Conservation (phyloP, 2,797 vertebrate genomes). For the Acanthopagrus latus region DNA sequence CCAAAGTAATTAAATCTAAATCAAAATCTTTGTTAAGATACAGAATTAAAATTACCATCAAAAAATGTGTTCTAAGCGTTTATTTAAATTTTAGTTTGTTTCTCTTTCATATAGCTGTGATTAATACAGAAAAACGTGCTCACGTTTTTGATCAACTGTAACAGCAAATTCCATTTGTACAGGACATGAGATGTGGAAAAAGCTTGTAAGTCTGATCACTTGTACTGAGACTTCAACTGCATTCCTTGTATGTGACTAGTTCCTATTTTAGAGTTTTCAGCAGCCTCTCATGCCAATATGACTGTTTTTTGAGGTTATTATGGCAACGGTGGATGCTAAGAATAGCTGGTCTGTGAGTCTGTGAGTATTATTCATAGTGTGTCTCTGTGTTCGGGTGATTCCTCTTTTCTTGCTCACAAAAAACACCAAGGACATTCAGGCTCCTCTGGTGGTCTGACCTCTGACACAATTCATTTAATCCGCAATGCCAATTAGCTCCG, state of each 20-base stretch:
- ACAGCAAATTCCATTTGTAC: neutral
- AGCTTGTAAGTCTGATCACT: no score
- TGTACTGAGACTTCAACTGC: neutral
- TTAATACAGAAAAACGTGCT: neutral
- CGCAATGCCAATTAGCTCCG: no score
- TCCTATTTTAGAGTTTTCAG: conserved; percentile 33
- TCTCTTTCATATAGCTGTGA: neutral
- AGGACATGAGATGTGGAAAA: neutral
- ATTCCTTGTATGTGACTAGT: conserved; percentile 48
- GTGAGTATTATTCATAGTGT: conserved; percentile 31
- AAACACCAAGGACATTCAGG: neutral
- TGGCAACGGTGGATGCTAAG: conserved; percentile 20
- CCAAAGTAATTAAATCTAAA: no score
- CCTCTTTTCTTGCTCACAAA: conserved; percentile 14
- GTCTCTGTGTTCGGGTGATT: conserved; percentile 47
- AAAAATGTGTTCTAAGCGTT: neutral
- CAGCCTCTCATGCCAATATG: conserved; percentile 28
- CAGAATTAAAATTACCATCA: neutral
- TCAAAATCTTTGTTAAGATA: no score
- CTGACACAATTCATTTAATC: neutral
- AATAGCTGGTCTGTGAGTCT: conserved; percentile 35
- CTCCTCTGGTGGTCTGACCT: neutral
- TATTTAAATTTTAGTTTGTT: neutral
- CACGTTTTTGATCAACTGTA: neutral
- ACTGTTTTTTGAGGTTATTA: conserved; percentile 36